Evolutionary conservation across 2,113 vertebrate species (phyloP).

Genomic region (Anguilla japonica): DNA sequence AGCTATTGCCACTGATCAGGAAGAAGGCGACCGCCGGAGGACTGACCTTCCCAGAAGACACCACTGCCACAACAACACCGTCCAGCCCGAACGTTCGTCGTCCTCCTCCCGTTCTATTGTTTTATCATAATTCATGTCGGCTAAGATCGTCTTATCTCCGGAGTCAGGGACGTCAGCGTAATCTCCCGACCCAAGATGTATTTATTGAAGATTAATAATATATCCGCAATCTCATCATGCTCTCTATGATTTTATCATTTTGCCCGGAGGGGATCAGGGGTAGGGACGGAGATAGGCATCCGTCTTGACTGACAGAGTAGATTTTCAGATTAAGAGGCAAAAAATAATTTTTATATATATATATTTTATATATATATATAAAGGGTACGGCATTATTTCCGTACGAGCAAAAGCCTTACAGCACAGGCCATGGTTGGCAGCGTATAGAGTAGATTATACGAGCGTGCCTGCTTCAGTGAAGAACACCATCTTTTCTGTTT

Average conservation of each 20-base stretch:
- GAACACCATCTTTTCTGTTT: neutral
- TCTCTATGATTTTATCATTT: slow-evolving; percentile 76
- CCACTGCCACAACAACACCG: slow-evolving; percentile 41
- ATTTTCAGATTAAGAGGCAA: slow-evolving; percentile 31
- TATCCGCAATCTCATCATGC: slow-evolving; percentile 77
- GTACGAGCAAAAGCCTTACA: neutral
- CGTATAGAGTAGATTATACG: neutral
- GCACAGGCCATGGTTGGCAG: neutral
- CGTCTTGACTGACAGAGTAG: slow-evolving; percentile 7
- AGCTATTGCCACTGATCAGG: neutral
- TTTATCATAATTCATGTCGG: slow-evolving; percentile 68
- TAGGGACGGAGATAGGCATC: neutral
- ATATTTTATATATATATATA: slow-evolving; percentile 8
- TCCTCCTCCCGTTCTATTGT: slow-evolving; percentile 48
- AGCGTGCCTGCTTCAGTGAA: neutral
- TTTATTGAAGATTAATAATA: slow-evolving; percentile 83
- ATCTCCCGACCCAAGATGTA: slow-evolving; percentile 76
- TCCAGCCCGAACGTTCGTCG: slow-evolving; percentile 55
- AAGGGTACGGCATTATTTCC: neutral
- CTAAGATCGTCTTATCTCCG: slow-evolving; percentile 56
- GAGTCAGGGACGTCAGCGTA: slow-evolving; percentile 64
- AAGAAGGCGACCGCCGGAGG: slow-evolving; percentile 30
- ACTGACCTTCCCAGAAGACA: slow-evolving; percentile 36
- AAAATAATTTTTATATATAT: slow-evolving; percentile 25
- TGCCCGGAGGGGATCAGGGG: slow-evolving; percentile 51